A percentile compares a stretch with the other conserved stretches of the same genome.
Evolutionary conservation across 2,797 vertebrate species (phyloP).

Genomic region (Crocidura indochinensis): DNA sequence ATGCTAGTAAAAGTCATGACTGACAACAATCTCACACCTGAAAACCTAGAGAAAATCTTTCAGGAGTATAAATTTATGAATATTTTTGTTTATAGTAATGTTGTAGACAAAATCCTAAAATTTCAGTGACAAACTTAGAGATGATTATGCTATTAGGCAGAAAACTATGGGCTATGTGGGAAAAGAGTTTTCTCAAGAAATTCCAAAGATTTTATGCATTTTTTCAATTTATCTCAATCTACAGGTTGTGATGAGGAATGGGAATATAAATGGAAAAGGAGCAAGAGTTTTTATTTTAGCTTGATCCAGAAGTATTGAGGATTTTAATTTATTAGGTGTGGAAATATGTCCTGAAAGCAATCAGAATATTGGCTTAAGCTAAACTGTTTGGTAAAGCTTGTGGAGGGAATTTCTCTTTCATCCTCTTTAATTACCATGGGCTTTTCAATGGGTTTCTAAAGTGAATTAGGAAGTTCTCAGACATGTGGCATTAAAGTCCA

Average conservation of each 20-base stretch:
- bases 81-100: conserved; percentile 27
- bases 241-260: background rate
- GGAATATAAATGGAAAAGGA: conserved; percentile 22
- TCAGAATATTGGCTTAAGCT: conserved; percentile 59
- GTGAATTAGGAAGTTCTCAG: conserved; percentile 75
- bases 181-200: conserved; percentile 25
- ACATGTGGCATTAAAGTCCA: conserved; percentile 70
- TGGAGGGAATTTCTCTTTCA: conserved; percentile 23
- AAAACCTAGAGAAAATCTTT: background rate
- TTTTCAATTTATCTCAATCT: background rate
- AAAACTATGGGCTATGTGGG: background rate
- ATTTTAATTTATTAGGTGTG: conserved; percentile 53
- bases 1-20: conserved; percentile 67
- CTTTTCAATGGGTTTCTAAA: conserved; percentile 69
- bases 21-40: conserved; percentile 54
- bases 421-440: conserved; percentile 38
- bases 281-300: background rate
- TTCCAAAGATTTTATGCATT: background rate
- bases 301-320: background rate
- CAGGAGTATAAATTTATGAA: conserved; percentile 32
- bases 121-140: background rate
- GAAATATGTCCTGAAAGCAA: conserved; percentile 33
- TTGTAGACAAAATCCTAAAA: conserved; percentile 38
- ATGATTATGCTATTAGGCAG: background rate
- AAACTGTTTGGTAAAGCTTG: conserved; percentile 43